phyloP scores from a whole-genome alignment of 2,113 vertebrate genomes.

The Embiotoca jacksoni region DNA sequence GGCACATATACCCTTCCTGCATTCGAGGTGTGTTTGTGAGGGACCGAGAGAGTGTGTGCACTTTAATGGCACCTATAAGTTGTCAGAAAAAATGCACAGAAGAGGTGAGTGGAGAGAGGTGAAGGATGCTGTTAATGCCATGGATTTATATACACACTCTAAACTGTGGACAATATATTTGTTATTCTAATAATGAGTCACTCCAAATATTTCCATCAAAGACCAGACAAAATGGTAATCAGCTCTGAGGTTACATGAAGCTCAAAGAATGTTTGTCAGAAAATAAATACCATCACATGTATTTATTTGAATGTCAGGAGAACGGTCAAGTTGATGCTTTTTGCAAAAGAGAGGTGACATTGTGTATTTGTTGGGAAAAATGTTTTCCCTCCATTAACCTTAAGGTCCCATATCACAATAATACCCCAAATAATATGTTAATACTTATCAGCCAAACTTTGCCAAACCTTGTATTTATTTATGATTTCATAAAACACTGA shows the following conservation, averaged over 20 bases:
- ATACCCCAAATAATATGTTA: too few relatives aligned
- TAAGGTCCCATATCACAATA: too few relatives aligned
- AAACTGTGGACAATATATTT: conserved; percentile 7
- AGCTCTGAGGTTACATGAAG: not conserved
- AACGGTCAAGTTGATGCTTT: not conserved
- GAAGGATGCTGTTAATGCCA: conserved; percentile 17
- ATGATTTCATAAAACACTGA: too few relatives aligned
- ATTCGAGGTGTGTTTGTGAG: conserved; percentile 22
- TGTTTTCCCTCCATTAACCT: too few relatives aligned
- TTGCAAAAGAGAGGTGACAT: not conserved
- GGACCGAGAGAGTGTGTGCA: conserved; percentile 1
- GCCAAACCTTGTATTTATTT: too few relatives aligned
- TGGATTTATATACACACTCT: conserved; percentile 12
- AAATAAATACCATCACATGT: not conserved
- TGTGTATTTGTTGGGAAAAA: too few relatives aligned
- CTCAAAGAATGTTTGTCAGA: not conserved
- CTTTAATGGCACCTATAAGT: conserved; percentile 48
- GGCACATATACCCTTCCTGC: conserved; percentile 35
- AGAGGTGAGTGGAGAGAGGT: conserved; percentile 28
- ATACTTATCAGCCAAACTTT: too few relatives aligned
- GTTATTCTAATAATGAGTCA: not conserved
- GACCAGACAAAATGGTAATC: conserved; percentile 12
- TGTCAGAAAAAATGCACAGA: conserved; percentile 14
- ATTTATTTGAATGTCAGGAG: not conserved
- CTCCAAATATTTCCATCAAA: not conserved